phyloP scores from a whole-genome alignment of 2,113 vertebrate species.

The Tor tambroides region DNA sequence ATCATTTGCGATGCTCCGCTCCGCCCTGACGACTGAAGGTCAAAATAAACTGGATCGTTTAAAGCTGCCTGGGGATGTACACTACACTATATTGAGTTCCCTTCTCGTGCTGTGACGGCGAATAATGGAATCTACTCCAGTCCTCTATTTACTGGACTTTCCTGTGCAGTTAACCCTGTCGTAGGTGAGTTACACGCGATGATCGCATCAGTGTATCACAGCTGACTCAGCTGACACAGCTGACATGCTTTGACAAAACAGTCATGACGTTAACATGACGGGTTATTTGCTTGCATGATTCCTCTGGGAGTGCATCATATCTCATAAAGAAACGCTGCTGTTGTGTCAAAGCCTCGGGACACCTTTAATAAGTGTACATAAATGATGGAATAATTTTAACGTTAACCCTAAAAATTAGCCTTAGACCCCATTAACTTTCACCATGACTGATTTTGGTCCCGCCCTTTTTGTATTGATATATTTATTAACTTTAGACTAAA shows the following conservation, averaged over 20 bases:
- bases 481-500: background rate
- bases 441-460: background rate
- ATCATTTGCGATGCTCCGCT: slow-evolving; percentile 35
- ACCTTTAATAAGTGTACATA: background rate
- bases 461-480: background rate
- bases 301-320: background rate
- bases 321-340: background rate
- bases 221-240: background rate
- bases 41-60: slow-evolving; percentile 48
- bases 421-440: background rate
- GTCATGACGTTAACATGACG: background rate
- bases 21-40: slow-evolving; percentile 46
- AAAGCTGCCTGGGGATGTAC: slow-evolving; percentile 44
- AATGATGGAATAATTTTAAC: background rate
- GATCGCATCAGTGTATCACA: background rate
- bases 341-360: background rate
- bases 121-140: background rate
- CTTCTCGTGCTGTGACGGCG: background rate
- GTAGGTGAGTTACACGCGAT: background rate
- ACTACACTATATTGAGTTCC: slow-evolving; percentile 46
- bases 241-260: background rate
- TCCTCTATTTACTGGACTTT: background rate
- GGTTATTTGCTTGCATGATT: background rate
- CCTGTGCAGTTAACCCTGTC: slow-evolving; percentile 7
- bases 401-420: background rate